Evolutionary conservation across 1,140 invertebrate species (phyloP), one percentile per base, ranked within the genome.

Genomic region (Uloborus diversus): DNA sequence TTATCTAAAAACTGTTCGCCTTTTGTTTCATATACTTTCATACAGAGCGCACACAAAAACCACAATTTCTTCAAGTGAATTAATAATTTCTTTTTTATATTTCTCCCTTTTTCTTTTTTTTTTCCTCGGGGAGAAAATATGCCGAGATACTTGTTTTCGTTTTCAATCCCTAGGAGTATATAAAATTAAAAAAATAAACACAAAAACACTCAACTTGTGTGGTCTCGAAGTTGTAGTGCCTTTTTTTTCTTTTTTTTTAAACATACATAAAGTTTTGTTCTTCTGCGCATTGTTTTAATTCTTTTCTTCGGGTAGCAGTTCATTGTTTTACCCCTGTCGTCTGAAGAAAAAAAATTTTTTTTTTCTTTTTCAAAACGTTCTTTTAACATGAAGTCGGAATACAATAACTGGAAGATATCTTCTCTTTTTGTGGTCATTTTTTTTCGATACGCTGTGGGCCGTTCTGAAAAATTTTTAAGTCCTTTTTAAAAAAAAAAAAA

Each of bases 211-310:
- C 23, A 17, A 13, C 2, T 51, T 27, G 68, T 71, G 68, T 71
- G 68, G 68, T n/a, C n/a, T n/a, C n/a, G n/a, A n/a, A n/a, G n/a
- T n/a, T n/a, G n/a, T n/a, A n/a, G n/a, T n/a, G n/a, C n/a, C n/a
- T n/a, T n/a, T n/a, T n/a, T n/a, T n/a, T n/a, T n/a, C n/a, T 65
- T 57, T 14, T 37, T 25, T 33, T 71, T 17, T 59, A n/a, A 25
- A 25, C 9, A 13, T 23, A 59, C 23, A 33, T 62, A 62, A 61
- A 62, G 28, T 42, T 35, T 23, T 27, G 9, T 53, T 68, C 2
- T 56, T 13, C 25, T 9, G 17, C 28, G 49, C 57, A 73, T 73
- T 73, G 70, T 73, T 73, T 73, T 73, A 73, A 73, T 73, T 73
- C 57, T 35, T 73, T 73, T 62, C 27, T 17, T n/a, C 11, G 57